Evolutionary conservation across 2,113 vertebrate species (phyloP).

Genomic region (Prinia subflava): DNA sequence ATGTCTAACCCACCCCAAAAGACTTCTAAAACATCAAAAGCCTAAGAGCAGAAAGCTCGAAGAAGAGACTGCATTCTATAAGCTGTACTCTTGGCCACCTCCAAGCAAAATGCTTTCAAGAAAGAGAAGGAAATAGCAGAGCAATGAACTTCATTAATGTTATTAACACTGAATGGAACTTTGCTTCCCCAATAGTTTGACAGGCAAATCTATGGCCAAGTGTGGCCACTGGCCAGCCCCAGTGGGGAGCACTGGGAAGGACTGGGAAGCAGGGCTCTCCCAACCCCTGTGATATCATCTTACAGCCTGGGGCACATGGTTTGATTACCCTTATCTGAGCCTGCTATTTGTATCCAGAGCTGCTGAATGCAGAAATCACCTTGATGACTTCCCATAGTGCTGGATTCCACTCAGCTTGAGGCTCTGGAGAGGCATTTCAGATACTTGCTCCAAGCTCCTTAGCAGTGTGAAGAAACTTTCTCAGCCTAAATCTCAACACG

Average conservation of each 20-base stretch:
- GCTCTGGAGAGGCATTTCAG: neutral
- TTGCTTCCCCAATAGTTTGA: neutral
- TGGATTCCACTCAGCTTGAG: neutral
- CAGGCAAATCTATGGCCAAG: neutral
- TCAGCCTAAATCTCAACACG: neutral
- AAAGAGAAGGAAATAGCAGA: neutral
- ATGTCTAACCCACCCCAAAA: neutral
- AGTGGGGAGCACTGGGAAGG: neutral
- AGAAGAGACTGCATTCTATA: neutral
- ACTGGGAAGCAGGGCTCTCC: neutral
- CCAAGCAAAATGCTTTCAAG: neutral
- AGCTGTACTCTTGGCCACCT: neutral
- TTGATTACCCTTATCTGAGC: conserved; percentile 18
- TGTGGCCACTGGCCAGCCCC: neutral
- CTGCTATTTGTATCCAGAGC: neutral
- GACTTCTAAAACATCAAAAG: neutral
- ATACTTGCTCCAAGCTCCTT: neutral
- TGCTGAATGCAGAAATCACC: neutral
- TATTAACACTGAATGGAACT: neutral
- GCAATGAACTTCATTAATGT: neutral
- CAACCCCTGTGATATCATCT: neutral
- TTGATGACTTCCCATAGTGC: neutral
- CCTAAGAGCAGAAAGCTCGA: neutral
- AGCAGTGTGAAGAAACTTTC: neutral
- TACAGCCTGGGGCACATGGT: neutral